These are phyloP conservation scores for Venustaconcha ellipsiformis DNA, from an alignment of 1,140 invertebrate genomes.

Conservation along the genomic window DNA sequence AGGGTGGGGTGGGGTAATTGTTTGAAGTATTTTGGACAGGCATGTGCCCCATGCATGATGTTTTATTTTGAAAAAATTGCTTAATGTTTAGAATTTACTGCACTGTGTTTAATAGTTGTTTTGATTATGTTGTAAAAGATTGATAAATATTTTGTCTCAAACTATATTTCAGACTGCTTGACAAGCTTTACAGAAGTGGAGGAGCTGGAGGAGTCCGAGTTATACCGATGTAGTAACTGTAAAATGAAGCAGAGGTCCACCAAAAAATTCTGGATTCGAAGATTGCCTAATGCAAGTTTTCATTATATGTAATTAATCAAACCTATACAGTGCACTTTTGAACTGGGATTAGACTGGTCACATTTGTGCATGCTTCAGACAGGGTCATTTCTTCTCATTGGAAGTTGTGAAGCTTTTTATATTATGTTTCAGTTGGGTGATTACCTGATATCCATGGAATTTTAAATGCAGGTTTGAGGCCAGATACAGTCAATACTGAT, in stretches of 20 bases:
- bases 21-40: no score
- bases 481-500: no score
- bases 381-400: no score
- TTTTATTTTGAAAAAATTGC: background rate
- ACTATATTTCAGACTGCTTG: slow-evolving; percentile 76
- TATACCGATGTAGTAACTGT: slow-evolving; percentile 86
- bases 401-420: no score
- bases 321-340: background rate
- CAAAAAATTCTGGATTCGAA: slow-evolving; percentile 87
- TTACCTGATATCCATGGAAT: no score
- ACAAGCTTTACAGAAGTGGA: slow-evolving; percentile 84
- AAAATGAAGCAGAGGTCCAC: slow-evolving; percentile 86
- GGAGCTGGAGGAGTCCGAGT: slow-evolving; percentile 84
- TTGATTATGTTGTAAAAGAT: background rate
- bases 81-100: background rate
- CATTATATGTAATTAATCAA: background rate
- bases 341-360: background rate
- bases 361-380: background rate
- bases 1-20: no score
- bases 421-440: no score
- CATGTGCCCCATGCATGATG: background rate
- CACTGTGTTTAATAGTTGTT: background rate
- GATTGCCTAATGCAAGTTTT: slow-evolving; percentile 81
- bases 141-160: background rate
- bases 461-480: no score